phyloP scores from a whole-genome alignment of 2,888 invertebrate genomes.

The Strigamia maritima region DNA sequence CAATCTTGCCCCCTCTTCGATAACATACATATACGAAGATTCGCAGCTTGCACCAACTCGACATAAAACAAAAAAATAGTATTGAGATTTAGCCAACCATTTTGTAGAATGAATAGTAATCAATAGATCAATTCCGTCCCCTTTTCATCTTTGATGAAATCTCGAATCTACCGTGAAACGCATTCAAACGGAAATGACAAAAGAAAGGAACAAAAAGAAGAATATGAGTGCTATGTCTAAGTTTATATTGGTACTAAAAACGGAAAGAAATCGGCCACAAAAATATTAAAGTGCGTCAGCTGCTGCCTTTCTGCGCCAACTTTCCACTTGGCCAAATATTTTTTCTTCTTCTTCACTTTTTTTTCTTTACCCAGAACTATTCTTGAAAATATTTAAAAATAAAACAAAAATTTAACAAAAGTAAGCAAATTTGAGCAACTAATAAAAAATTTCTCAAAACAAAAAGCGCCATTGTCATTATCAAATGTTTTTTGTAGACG shows the following conservation, averaged over 20 bases:
- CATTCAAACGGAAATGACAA: conserved; percentile 27
- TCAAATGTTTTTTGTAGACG: no score
- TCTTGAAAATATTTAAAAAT: neutral
- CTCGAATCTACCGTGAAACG: neutral
- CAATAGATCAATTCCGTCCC: neutral
- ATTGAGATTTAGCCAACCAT: neutral
- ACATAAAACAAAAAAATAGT: neutral
- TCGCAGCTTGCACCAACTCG: neutral
- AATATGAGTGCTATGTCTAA: conserved; percentile 21
- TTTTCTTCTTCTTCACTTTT: conserved; percentile 8
- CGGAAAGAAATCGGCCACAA: conserved; percentile 11
- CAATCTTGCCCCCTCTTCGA: neutral
- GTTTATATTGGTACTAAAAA: conserved; percentile 22
- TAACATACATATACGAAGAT: neutral
- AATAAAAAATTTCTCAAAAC: no score
- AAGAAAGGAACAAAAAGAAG: conserved; percentile 13
- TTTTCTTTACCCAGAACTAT: neutral
- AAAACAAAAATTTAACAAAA: no score
- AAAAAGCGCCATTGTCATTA: no score
- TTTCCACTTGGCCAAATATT: conserved; percentile 15
- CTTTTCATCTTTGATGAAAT: conserved; percentile 16
- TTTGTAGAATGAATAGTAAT: conserved; percentile 5
- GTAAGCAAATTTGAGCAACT: no score
- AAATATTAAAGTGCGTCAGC: conserved; percentile 27
- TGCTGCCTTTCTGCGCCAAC: conserved; percentile 16